Conservation (phyloP, 1,140 invertebrate species). For the Drosophila bocki region DNA sequence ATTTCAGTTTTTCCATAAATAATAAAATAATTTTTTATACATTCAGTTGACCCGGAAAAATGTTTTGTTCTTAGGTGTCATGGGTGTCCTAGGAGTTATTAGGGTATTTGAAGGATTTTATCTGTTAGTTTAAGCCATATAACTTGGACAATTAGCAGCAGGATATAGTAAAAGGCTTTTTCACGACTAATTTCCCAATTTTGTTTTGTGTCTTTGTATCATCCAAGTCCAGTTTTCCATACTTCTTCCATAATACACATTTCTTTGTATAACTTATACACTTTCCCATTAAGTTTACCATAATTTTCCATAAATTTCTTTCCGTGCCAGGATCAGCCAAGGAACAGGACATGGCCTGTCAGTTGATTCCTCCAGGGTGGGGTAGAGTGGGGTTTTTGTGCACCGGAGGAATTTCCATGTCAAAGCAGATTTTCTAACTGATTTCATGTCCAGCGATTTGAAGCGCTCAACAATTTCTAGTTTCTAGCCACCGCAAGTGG, state of each 20-base stretch:
- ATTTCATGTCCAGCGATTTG: slow-evolving; percentile 72
- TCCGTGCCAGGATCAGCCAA: slow-evolving; percentile 30
- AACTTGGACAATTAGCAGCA: too few relatives aligned
- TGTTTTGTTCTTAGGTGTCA: background rate
- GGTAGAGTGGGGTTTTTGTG: background rate
- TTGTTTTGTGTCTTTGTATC: background rate
- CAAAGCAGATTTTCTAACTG: slow-evolving; percentile 83
- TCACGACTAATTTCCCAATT: too few relatives aligned
- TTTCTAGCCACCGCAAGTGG: slow-evolving; percentile 42
- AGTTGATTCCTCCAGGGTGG: slow-evolving; percentile 46
- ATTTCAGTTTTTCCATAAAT: background rate
- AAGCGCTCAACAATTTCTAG: slow-evolving; percentile 65
- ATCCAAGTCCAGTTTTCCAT: background rate
- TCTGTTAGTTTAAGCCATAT: background rate
- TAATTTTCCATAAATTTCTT: slow-evolving; percentile 3
- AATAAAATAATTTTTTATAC: slow-evolving; percentile 5
- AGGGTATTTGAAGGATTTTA: background rate
- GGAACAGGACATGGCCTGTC: slow-evolving; percentile 45
- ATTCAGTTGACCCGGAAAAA: slow-evolving; percentile 17
- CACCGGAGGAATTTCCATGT: slow-evolving; percentile 70
- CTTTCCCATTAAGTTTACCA: background rate
- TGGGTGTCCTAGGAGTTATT: background rate
- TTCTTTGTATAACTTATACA: background rate
- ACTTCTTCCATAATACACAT: background rate
- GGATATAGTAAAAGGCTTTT: too few relatives aligned